Percentiles rank a stretch among this genome's conserved stretches.
Conservation (phyloP, 2,113 vertebrate species). For the Garra rufa region DNA sequence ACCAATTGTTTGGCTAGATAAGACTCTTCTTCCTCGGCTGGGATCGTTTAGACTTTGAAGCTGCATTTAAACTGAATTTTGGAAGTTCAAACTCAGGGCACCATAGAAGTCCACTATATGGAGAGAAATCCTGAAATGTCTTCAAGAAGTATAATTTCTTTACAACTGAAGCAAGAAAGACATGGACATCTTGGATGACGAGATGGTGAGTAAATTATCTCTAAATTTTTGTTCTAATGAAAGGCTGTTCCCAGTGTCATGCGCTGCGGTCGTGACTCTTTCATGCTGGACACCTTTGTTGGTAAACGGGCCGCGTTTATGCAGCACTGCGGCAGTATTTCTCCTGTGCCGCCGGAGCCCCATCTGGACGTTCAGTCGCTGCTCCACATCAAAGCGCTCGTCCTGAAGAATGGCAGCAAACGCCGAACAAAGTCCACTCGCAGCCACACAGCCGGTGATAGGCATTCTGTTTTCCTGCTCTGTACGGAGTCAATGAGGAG, state of each 20-base stretch:
- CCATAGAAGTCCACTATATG: too few relatives aligned
- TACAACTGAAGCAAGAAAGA: too few relatives aligned
- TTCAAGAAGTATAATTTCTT: too few relatives aligned
- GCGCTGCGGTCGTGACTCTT: not conserved
- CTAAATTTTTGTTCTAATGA: too few relatives aligned
- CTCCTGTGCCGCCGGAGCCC: not conserved
- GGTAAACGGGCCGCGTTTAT: not conserved
- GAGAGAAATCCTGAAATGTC: too few relatives aligned
- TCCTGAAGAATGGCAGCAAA: constrained; percentile 50
- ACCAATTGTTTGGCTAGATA: too few relatives aligned
- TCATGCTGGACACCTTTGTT: not conserved
- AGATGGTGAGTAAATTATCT: too few relatives aligned
- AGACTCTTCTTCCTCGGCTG: too few relatives aligned
- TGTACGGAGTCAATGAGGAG: constrained; percentile 13
- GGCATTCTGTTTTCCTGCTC: constrained; percentile 47
- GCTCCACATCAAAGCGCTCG: constrained; percentile 69
- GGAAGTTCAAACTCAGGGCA: too few relatives aligned
- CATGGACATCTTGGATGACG: too few relatives aligned
- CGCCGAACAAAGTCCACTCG: constrained; percentile 58
- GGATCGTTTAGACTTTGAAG: too few relatives aligned
- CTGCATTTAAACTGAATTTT: too few relatives aligned
- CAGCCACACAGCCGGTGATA: constrained; percentile 51
- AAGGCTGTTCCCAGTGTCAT: not conserved
- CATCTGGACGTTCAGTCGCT: constrained; percentile 19
- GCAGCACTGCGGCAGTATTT: not conserved